phyloP scores from a whole-genome alignment of 1,140 invertebrate genomes.

The Solen grandis region DNA sequence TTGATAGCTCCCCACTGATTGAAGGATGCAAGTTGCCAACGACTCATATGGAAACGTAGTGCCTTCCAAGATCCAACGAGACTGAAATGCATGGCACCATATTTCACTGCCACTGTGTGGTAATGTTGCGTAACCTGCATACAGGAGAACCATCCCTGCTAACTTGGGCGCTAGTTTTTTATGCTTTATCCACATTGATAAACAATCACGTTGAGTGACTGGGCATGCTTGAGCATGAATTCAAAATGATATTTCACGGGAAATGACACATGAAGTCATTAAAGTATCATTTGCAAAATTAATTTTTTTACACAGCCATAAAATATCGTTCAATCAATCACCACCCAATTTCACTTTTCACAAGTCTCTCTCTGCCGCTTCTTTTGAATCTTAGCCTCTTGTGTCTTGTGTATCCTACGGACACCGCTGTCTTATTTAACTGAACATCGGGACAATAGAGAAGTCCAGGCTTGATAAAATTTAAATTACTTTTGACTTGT shows the following conservation, averaged over 20 bases:
- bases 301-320: conserved; percentile 51
- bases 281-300: conserved; percentile 57
- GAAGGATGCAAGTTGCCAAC: no score
- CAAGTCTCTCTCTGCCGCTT: background rate
- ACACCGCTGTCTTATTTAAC: no score
- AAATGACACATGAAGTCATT: conserved; percentile 51
- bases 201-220: no score
- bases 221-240: background rate
- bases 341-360: background rate
- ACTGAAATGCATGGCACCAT: background rate
- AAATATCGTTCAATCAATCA: conserved; percentile 53
- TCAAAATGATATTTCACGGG: conserved; percentile 47
- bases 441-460: conserved; percentile 43
- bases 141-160: no score
- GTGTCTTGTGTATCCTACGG: no score
- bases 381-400: no score
- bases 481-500: conserved; percentile 52
- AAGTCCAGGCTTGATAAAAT: conserved; percentile 29
- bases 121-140: background rate
- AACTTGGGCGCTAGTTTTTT: no score
- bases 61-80: no score
- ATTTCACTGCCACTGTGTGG: background rate
- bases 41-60: no score
- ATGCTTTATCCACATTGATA: no score
- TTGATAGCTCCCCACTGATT: no score